Conservation (phyloP, 2,797 vertebrate species). For the Mus minutoides region DNA sequence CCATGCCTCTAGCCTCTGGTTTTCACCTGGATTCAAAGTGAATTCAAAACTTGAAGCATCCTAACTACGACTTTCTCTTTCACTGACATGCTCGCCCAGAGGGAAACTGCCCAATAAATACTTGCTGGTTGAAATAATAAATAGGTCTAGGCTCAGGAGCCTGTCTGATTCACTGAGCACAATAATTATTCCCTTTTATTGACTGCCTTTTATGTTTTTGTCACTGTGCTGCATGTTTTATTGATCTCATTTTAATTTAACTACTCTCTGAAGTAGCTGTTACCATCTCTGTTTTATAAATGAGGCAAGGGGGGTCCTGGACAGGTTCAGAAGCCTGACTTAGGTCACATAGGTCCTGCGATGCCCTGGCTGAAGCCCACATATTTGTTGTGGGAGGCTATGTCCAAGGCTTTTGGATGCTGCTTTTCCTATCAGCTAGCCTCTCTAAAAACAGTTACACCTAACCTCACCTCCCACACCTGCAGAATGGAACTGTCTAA, state of each 20-base stretch:
- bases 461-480: not conserved
- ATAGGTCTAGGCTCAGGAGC: not conserved
- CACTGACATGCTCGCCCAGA: not conserved
- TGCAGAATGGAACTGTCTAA: not conserved
- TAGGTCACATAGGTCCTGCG: not conserved
- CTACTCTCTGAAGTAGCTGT: conserved; percentile 55
- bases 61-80: not conserved
- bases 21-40: not conserved
- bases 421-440: fast-evolving
- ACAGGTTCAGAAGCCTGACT: not conserved
- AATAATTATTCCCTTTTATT: conserved; percentile 73
- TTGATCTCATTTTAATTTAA: conserved; percentile 77
- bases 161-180: conserved; percentile 50
- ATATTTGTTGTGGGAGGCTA: not conserved
- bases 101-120: not conserved
- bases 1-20: not conserved
- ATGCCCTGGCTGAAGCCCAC: not conserved
- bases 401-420: not conserved
- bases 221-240: conserved; percentile 69
- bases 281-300: conserved; percentile 44
- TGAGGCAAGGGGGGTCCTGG: not conserved
- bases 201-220: conserved; percentile 76
- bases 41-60: not conserved
- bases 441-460: not conserved
- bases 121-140: conserved; percentile 45